Conservation (phyloP, 1,140 invertebrate species). For the Drosophila pallidifrons region DNA sequence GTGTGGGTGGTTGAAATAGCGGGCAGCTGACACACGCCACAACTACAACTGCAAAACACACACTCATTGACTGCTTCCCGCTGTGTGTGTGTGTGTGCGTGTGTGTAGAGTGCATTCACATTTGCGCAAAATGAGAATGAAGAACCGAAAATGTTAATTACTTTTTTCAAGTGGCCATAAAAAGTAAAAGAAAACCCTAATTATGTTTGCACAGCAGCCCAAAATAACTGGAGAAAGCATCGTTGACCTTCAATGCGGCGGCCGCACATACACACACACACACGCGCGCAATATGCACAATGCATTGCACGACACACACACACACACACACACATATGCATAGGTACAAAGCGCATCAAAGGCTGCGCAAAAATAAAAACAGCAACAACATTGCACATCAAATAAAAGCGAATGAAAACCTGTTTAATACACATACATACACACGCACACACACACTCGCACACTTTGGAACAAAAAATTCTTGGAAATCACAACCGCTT, state of each 20-base stretch:
- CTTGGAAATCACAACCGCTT: constrained; percentile 55
- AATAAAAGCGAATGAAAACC: constrained; percentile 58
- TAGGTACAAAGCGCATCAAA: constrained; percentile 56
- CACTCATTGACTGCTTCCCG: constrained; percentile 16
- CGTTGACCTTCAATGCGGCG: constrained; percentile 53
- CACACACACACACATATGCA: neutral
- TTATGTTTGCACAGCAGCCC: constrained; percentile 51
- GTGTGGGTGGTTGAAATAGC: constrained; percentile 42
- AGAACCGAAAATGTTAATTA: constrained; percentile 51
- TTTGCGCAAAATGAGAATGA: constrained; percentile 38
- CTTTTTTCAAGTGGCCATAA: constrained; percentile 61
- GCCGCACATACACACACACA: constrained; percentile 17
- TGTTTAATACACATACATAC: constrained; percentile 44
- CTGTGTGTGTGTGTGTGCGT: constrained; percentile 32
- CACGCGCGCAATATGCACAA: neutral
- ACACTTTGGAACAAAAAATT: constrained; percentile 32
- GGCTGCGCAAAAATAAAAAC: constrained; percentile 51
- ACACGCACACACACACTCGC: constrained; percentile 14
- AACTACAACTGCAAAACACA: constrained; percentile 13
- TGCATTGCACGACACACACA: constrained; percentile 22
- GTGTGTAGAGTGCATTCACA: constrained; percentile 46
- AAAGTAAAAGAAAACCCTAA: constrained; percentile 44
- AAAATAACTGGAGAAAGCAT: constrained; percentile 55
- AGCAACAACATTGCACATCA: constrained; percentile 21
- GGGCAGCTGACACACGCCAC: constrained; percentile 48